Conservation (phyloP, 2,113 vertebrate genomes). For the Hypomesus transpacificus region DNA sequence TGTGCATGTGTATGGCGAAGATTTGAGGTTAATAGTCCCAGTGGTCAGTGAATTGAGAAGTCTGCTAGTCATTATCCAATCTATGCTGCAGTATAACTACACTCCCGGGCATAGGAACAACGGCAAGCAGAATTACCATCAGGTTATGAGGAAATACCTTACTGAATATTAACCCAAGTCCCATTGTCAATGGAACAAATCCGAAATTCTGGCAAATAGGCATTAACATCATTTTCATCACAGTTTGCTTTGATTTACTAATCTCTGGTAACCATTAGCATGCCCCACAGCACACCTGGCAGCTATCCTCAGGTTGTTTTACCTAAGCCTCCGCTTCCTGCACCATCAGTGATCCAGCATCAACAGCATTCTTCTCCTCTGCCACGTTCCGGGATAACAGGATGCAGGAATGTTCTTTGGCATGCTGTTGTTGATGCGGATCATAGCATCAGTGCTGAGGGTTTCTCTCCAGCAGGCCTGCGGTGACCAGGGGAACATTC, state of each 20-base stretch:
- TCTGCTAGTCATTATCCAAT: slow-evolving; percentile 53
- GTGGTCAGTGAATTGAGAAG: slow-evolving; percentile 29
- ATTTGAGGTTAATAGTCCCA: slow-evolving; percentile 40
- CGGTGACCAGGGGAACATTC: neutral
- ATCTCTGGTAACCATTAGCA: slow-evolving; percentile 15
- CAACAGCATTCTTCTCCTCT: slow-evolving; percentile 10
- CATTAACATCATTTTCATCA: slow-evolving; percentile 8
- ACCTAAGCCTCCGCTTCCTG: slow-evolving; percentile 6
- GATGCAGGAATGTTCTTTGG: slow-evolving; percentile 49
- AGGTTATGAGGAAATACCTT: neutral
- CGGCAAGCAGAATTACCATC: slow-evolving; percentile 11
- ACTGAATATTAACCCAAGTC: neutral
- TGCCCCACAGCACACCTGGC: slow-evolving; percentile 21
- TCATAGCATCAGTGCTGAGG: slow-evolving; percentile 11
- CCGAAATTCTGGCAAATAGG: neutral
- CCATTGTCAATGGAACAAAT: slow-evolving; percentile 6
- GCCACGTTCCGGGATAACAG: slow-evolving; percentile 22
- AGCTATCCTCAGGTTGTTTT: slow-evolving; percentile 25
- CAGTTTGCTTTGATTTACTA: slow-evolving; percentile 4
- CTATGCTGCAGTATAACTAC: slow-evolving; percentile 31
- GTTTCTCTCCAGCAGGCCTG: neutral
- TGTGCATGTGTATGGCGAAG: slow-evolving; percentile 20
- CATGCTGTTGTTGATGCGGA: slow-evolving; percentile 19
- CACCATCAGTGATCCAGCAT: slow-evolving; percentile 19
- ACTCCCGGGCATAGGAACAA: slow-evolving; percentile 25